Evolutionary conservation across 2,888 invertebrate species (phyloP).

Genomic region (Idaea biselata): DNA sequence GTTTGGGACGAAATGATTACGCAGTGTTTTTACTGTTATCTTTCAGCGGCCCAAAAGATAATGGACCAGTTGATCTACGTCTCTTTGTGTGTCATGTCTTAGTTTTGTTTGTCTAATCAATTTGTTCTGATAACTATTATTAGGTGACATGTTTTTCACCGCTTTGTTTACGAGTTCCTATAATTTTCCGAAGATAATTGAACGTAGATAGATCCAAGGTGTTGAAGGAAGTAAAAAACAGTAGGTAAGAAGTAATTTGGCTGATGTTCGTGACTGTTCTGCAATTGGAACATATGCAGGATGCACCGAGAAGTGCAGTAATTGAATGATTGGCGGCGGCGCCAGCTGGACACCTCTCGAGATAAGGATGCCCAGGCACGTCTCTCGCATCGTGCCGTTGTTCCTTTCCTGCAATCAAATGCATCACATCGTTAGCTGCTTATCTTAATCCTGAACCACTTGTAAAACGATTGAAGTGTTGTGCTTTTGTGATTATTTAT

Average conservation of each 20-base stretch:
- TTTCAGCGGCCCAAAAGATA: neutral
- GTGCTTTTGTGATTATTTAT: neutral
- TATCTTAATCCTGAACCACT: slow-evolving; percentile 25
- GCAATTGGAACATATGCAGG: slow-evolving; percentile 52
- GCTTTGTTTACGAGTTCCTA: neutral
- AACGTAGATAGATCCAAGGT: neutral
- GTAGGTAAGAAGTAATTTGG: slow-evolving; percentile 22
- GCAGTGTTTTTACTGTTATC: neutral
- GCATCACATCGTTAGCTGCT: slow-evolving; percentile 49
- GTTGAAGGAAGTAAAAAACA: neutral
- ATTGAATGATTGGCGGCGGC: slow-evolving; percentile 71
- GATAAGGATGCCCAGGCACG: slow-evolving; percentile 59
- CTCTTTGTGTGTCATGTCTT: neutral
- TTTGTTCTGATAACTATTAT: neutral
- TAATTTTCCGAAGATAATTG: neutral
- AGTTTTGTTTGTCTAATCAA: neutral
- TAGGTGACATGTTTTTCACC: neutral
- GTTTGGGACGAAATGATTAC: neutral
- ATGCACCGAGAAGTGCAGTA: slow-evolving; percentile 47
- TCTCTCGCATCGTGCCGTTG: slow-evolving; percentile 30
- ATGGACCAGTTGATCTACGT: neutral
- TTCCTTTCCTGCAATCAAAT: slow-evolving; percentile 44
- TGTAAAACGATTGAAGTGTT: slow-evolving; percentile 3
- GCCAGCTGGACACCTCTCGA: slow-evolving; percentile 66
- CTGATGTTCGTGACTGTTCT: slow-evolving; percentile 44